These are phyloP conservation scores for Synanthedon tipuliformis DNA, from an alignment of 2,888 invertebrate species.

Conservation along the genomic window DNA sequence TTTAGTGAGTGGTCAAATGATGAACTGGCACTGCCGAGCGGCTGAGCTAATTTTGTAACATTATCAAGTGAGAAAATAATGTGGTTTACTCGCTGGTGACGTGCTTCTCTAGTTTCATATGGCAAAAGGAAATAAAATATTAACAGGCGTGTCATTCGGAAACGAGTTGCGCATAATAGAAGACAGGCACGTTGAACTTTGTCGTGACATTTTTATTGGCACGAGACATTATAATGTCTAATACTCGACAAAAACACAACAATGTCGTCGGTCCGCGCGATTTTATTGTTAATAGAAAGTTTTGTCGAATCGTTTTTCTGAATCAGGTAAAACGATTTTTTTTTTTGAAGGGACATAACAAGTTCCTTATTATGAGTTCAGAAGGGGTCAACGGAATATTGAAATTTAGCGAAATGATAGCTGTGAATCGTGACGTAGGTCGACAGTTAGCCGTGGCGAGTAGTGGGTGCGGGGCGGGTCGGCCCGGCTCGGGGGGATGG, in stretches of 20 bases:
- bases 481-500: slow-evolving; percentile 17
- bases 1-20: slow-evolving; percentile 48
- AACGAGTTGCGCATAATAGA: not conserved
- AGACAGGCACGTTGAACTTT: slow-evolving; percentile 7
- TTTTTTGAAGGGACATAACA: slow-evolving; percentile 7
- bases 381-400: slow-evolving; percentile 21
- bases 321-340: slow-evolving; percentile 3
- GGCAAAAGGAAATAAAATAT: not conserved
- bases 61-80: slow-evolving; percentile 39
- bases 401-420: slow-evolving; percentile 38
- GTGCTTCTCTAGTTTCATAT: not conserved
- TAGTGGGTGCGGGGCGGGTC: slow-evolving; percentile 20
- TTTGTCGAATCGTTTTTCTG: not conserved
- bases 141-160: not conserved
- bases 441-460: slow-evolving; percentile 37
- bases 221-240: slow-evolving; percentile 12
- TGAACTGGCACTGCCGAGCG: slow-evolving; percentile 34
- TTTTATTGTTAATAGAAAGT: not conserved
- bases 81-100: slow-evolving; percentile 32
- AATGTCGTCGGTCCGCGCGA: too few relatives aligned
- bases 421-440: slow-evolving; percentile 38
- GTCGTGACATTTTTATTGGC: slow-evolving; percentile 17
- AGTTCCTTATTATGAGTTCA: slow-evolving; percentile 2
- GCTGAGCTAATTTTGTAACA: slow-evolving; percentile 42
- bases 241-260: slow-evolving; percentile 8